A percentile compares a stretch with the other conserved stretches of the same genome.
phyloP scores from a whole-genome alignment of 2,113 vertebrate genomes.

The Planiliza haematocheilus region DNA sequence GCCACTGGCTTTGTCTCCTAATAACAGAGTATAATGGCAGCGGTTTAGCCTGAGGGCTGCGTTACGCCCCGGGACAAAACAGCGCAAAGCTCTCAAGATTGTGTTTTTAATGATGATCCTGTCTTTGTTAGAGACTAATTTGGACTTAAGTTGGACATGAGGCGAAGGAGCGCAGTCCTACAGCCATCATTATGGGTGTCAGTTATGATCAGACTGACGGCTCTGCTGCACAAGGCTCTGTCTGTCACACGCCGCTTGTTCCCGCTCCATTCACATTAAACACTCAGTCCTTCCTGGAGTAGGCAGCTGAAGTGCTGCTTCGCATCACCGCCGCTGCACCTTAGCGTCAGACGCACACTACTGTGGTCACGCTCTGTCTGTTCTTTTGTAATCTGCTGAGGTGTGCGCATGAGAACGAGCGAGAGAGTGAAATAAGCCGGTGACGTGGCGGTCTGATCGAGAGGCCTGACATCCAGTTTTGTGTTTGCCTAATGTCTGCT shows the following conservation, averaged over 20 bases:
- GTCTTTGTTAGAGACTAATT: slow-evolving; percentile 7
- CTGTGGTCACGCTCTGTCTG: slow-evolving; percentile 1
- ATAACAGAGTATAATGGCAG: neutral
- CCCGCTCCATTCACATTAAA: slow-evolving; percentile 47
- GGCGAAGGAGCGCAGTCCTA: slow-evolving; percentile 10
- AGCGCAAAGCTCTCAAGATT: neutral
- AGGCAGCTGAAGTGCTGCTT: slow-evolving; percentile 4
- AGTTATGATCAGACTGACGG: slow-evolving; percentile 39
- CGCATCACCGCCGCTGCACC: neutral
- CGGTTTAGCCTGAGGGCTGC: neutral
- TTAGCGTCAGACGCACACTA: neutral
- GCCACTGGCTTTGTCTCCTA: slow-evolving; percentile 4
- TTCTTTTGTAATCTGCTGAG: slow-evolving; percentile 13
- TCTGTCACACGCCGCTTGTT: slow-evolving; percentile 27
- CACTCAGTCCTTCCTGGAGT: slow-evolving; percentile 6
- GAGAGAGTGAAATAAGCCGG: neutral
- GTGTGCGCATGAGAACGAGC: neutral
- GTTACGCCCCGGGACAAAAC: neutral
- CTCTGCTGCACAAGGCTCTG: slow-evolving; percentile 31
- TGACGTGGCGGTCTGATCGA: slow-evolving; percentile 1
- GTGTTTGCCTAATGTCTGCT: neutral
- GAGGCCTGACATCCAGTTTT: slow-evolving; percentile 37
- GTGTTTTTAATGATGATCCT: neutral
- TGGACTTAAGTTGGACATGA: neutral
- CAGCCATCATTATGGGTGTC: slow-evolving; percentile 24